Evolutionary conservation across 2,113 vertebrate species (phyloP).

Genomic region (Vireo altiloquus): DNA sequence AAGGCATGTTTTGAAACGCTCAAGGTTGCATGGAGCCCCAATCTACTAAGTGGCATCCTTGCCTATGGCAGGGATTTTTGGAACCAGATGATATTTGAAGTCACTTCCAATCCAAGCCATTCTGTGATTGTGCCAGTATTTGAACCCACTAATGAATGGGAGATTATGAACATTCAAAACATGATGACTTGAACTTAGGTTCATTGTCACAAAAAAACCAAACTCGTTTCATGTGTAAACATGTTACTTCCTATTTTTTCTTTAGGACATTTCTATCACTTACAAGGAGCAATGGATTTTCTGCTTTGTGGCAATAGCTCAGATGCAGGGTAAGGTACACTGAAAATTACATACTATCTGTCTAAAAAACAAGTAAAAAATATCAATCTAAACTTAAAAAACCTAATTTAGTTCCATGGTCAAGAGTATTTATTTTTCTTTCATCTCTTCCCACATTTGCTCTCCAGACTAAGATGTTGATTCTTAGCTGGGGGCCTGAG

Average conservation of each 20-base stretch:
- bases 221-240: not conserved
- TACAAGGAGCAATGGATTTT: slow-evolving; percentile 74
- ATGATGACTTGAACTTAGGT: not conserved
- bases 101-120: not conserved
- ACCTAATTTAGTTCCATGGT: not conserved
- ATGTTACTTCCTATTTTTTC: not conserved
- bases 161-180: not conserved
- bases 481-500: not conserved
- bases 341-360: not conserved
- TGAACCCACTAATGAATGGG: not conserved
- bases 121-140: not conserved
- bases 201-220: not conserved
- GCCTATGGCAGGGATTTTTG: not conserved
- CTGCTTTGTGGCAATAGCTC: slow-evolving; percentile 86
- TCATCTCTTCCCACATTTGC: not conserved
- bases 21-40: not conserved
- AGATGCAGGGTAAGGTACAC: slow-evolving; percentile 85
- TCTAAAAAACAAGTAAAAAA: not conserved
- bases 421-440: not conserved
- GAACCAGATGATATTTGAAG: not conserved
- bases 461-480: not conserved
- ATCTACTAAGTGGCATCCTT: not conserved
- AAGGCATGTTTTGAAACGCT: not conserved
- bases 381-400: not conserved
- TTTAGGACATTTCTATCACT: slow-evolving; percentile 72